Conservation (phyloP, 2,113 vertebrate species). For the Nanger granti region DNA sequence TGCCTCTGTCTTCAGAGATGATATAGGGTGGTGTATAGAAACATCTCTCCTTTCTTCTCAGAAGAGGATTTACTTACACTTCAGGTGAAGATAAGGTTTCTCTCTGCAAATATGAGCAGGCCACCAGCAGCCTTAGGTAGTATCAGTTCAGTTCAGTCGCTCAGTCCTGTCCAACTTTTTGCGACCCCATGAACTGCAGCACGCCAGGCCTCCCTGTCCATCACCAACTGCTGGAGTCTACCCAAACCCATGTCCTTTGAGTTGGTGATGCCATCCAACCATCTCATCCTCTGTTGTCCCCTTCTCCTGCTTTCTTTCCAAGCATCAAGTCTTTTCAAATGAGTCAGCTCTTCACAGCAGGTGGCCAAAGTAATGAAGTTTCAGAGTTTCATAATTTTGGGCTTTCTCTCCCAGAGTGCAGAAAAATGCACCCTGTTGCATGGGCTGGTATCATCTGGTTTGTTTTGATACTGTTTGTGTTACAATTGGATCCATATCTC, state of each 20-base stretch:
- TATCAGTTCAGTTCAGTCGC: too few relatives aligned
- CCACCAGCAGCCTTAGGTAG: neutral
- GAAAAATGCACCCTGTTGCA: neutral
- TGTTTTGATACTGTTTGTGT: neutral
- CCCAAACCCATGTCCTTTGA: too few relatives aligned
- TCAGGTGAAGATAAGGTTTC: neutral
- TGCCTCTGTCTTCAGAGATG: neutral
- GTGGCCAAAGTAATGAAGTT: too few relatives aligned
- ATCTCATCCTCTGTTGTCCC: too few relatives aligned
- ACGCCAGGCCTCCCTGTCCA: too few relatives aligned
- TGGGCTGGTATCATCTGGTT: neutral
- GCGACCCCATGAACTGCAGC: too few relatives aligned
- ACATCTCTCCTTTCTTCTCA: neutral
- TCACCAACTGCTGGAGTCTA: too few relatives aligned
- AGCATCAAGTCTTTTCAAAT: too few relatives aligned
- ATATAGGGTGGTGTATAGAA: neutral
- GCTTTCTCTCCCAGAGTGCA: neutral
- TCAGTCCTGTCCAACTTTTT: too few relatives aligned
- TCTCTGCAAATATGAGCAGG: neutral
- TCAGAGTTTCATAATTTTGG: neutral
- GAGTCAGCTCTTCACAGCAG: too few relatives aligned
- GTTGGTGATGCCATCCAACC: too few relatives aligned
- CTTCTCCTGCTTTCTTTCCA: too few relatives aligned
- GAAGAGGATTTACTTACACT: neutral
- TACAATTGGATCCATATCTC: neutral